Percentiles rank a stretch among this genome's conserved stretches.
phyloP scores from a whole-genome alignment of 2,797 vertebrate genomes.

The Pogonophryne albipinna region DNA sequence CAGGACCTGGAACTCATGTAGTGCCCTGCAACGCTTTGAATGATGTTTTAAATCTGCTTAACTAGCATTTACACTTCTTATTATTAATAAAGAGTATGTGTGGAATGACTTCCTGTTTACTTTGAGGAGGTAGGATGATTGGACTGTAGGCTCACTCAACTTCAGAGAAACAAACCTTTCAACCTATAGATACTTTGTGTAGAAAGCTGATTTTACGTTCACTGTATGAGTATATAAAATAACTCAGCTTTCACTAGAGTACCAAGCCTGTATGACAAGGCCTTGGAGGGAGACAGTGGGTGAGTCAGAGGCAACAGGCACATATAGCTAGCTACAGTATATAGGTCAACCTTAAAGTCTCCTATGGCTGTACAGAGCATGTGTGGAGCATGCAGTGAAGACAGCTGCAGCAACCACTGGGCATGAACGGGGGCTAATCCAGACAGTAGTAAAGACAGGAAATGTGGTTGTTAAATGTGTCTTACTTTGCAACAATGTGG shows the following conservation, averaged over 20 bases:
- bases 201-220: slow-evolving; percentile 6
- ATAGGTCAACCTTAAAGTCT: slow-evolving; percentile 52
- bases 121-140: neutral
- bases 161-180: neutral
- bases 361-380: slow-evolving; percentile 18
- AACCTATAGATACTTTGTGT: neutral
- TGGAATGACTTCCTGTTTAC: slow-evolving; percentile 23
- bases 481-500: neutral
- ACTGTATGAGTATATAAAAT: neutral
- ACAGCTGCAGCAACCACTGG: slow-evolving; percentile 28
- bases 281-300: slow-evolving; percentile 30
- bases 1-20: slow-evolving; percentile 35
- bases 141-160: neutral
- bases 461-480: neutral
- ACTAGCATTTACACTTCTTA: neutral
- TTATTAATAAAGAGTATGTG: slow-evolving; percentile 12
- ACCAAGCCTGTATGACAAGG: slow-evolving; percentile 27
- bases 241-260: slow-evolving; percentile 21
- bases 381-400: neutral
- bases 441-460: neutral
- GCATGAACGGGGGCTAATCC: neutral
- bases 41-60: neutral
- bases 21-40: slow-evolving; percentile 16
- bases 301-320: slow-evolving; percentile 44
- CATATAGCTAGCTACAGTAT: slow-evolving; percentile 44